These are phyloP conservation scores for Agonum fuliginosum DNA, from an alignment of 2,888 invertebrate genomes.

Conservation along the genomic window DNA sequence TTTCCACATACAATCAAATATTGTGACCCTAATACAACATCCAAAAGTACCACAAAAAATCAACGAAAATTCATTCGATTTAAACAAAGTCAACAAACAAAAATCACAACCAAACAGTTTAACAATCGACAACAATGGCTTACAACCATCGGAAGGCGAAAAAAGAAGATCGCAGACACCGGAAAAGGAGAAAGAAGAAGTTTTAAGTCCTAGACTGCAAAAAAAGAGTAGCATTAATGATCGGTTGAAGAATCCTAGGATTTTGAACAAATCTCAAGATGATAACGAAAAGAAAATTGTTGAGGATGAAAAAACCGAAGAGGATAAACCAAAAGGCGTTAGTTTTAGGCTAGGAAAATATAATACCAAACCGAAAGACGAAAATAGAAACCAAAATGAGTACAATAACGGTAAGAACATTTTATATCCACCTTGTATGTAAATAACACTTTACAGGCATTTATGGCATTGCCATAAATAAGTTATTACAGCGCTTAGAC, in stretches of 20 bases:
- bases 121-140: not conserved
- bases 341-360: conserved; percentile 60
- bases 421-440: too few species aligned
- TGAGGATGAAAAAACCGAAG: conserved; percentile 26
- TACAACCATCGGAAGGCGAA: conserved; percentile 16
- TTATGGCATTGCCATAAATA: too few species aligned
- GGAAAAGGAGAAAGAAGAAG: conserved; percentile 29
- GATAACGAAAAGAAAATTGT: conserved; percentile 39
- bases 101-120: conserved; percentile 58
- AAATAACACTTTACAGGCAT: too few species aligned
- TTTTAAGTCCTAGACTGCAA: conserved; percentile 44
- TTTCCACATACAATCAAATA: conserved; percentile 94
- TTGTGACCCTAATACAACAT: conserved; percentile 88
- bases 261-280: not conserved
- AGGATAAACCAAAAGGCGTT: conserved; percentile 58
- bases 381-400: conserved; percentile 36
- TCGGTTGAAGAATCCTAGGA: conserved; percentile 42
- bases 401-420: conserved; percentile 47
- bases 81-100: conserved; percentile 61
- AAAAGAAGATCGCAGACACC: conserved; percentile 45
- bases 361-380: conserved; percentile 47
- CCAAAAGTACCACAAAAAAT: conserved; percentile 79
- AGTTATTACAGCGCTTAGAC: too few species aligned
- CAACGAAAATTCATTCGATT: conserved; percentile 65
- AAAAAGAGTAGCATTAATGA: conserved; percentile 49